These are phyloP conservation scores for Daktulosphaira vitifoliae DNA, from an alignment of 1,140 invertebrate species.

Conservation along the genomic window DNA sequence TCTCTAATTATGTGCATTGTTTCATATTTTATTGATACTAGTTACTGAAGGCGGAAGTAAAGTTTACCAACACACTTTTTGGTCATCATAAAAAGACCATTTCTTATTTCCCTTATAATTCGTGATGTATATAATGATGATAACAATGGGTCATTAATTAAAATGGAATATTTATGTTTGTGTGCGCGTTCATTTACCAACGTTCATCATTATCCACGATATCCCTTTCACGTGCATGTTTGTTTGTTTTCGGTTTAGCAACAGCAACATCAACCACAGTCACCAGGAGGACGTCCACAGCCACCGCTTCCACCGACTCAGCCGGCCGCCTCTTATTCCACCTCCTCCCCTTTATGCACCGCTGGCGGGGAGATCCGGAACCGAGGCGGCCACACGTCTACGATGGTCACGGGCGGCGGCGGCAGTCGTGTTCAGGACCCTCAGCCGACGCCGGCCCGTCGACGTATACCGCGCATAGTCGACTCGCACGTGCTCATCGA, in stretches of 20 bases:
- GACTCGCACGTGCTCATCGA: constrained; percentile 5
- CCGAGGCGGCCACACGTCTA: not conserved
- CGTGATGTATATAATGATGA: no score
- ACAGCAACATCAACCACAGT: not conserved
- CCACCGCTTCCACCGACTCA: not conserved
- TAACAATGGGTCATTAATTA: no score
- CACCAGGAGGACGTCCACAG: not conserved
- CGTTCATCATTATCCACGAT: no score
- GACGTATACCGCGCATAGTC: not conserved
- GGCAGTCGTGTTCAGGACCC: not conserved
- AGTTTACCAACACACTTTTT: no score
- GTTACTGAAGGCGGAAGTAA: no score
- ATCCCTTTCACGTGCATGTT: constrained; percentile 15
- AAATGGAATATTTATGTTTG: no score
- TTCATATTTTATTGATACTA: no score
- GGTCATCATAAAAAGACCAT: no score
- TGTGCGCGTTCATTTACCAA: no score
- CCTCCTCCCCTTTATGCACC: no score
- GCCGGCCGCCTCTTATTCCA: not conserved
- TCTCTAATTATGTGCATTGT: no score
- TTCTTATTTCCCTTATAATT: no score
- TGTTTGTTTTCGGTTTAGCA: constrained; percentile 30
- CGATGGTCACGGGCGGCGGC: constrained; percentile 10
- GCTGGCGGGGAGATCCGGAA: not conserved
- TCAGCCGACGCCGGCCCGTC: constrained; percentile 2